Percentiles rank a stretch among this genome's conserved stretches.
These are phyloP conservation scores for Eulithis testata DNA, from an alignment of 2,888 invertebrate genomes.

Conservation along the genomic window DNA sequence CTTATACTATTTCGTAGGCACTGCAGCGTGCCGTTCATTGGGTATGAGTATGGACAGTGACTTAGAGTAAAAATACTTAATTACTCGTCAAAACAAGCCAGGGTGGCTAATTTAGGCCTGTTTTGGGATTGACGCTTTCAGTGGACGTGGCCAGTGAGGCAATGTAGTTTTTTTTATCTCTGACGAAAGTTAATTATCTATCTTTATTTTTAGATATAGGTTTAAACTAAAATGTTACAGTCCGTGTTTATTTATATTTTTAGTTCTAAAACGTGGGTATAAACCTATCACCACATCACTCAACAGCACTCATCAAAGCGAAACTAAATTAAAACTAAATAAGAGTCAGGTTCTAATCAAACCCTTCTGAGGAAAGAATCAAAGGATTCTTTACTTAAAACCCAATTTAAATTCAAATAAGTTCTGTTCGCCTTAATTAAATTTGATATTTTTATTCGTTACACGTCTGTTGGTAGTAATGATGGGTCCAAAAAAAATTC, in stretches of 20 bases:
- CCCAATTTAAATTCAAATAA: constrained; percentile 4
- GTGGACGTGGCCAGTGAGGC: too few relatives aligned
- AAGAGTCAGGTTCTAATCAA: not conserved
- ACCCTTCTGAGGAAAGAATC: not conserved
- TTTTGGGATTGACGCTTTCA: too few relatives aligned
- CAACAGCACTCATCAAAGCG: not conserved
- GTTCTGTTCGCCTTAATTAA: not conserved
- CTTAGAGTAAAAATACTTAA: too few relatives aligned
- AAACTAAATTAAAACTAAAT: not conserved
- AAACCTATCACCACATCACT: not conserved
- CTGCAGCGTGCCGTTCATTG: too few relatives aligned
- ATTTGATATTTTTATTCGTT: constrained; percentile 5
- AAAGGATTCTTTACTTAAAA: constrained; percentile 4
- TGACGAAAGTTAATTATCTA: too few relatives aligned
- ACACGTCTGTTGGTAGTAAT: not conserved
- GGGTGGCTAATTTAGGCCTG: too few relatives aligned
- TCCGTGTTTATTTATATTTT: not conserved
- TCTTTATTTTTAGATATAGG: too few relatives aligned
- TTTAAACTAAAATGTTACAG: not conserved
- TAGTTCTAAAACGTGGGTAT: not conserved
- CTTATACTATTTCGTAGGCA: too few relatives aligned
- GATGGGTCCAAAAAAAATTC: too few relatives aligned
- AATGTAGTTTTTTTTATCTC: too few relatives aligned
- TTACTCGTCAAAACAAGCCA: too few relatives aligned
- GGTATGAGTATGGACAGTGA: too few relatives aligned